Conservation (phyloP, 2,888 invertebrate genomes). For the Prenolepis imparis region DNA sequence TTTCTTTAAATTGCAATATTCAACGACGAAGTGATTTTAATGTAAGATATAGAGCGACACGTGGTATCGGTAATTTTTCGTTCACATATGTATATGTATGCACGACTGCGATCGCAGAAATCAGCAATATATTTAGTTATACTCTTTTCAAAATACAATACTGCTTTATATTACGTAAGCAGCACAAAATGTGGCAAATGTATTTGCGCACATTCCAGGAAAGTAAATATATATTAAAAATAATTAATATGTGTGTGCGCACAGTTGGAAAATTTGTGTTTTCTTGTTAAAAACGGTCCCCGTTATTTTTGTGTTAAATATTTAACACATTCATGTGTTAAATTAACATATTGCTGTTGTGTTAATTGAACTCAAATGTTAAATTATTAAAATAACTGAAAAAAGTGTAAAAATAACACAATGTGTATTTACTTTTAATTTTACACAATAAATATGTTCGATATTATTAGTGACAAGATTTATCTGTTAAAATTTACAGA, state of each 20-base stretch:
- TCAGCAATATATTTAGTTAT: conserved; percentile 3
- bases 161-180: conserved; percentile 48
- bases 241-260: neutral
- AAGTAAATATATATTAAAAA: conserved; percentile 15
- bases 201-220: neutral
- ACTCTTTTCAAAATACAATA: conserved; percentile 6
- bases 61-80: conserved; percentile 57
- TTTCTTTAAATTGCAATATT: conserved; percentile 41
- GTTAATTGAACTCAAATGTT: too few relatives aligned
- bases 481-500: too few relatives aligned
- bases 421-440: too few relatives aligned
- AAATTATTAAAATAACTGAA: too few relatives aligned
- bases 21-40: conserved; percentile 66
- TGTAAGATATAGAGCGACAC: conserved; percentile 50
- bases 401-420: too few relatives aligned
- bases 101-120: conserved; percentile 36
- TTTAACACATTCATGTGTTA: too few relatives aligned
- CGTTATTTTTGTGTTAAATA: too few relatives aligned
- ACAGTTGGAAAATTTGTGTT: too few relatives aligned
- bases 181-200: neutral
- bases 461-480: too few relatives aligned
- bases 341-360: too few relatives aligned
- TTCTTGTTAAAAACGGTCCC: too few relatives aligned
- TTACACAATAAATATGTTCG: too few relatives aligned
- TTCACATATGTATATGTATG: conserved; percentile 27